Conservation (phyloP, 2,113 vertebrate species). For the Etheostoma cragini region DNA sequence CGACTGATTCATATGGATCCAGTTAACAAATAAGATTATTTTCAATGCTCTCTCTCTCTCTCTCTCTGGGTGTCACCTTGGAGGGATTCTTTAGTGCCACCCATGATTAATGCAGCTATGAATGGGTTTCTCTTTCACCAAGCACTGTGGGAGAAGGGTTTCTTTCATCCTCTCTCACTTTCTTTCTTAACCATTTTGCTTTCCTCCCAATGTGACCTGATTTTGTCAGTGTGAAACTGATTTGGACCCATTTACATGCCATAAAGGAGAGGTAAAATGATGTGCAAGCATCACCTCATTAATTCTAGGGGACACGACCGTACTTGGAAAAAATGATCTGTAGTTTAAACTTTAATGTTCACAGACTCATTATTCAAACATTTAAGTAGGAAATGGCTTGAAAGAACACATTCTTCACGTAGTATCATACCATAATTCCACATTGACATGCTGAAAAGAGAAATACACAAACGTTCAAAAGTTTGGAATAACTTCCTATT, state of each 20-base stretch:
- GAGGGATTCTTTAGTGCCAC: conserved; percentile 66
- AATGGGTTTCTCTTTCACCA: conserved; percentile 68
- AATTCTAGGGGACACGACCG: conserved; percentile 28
- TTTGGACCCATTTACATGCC: conserved; percentile 71
- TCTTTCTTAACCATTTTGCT: conserved; percentile 59
- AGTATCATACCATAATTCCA: neutral
- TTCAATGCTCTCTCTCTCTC: conserved; percentile 37
- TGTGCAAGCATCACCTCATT: conserved; percentile 47
- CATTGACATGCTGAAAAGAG: neutral
- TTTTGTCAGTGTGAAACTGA: conserved; percentile 72
- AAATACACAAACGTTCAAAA: neutral
- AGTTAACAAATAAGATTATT: conserved; percentile 26
- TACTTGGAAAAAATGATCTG: conserved; percentile 9
- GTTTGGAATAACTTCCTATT: neutral
- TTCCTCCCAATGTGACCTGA: conserved; percentile 65
- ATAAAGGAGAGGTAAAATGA: conserved; percentile 55
- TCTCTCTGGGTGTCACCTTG: conserved; percentile 40
- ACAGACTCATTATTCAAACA: conserved; percentile 6
- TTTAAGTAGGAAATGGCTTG: neutral
- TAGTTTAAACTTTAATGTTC: conserved; percentile 11
- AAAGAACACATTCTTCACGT: neutral
- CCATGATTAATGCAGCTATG: conserved; percentile 76
- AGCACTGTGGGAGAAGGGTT: conserved; percentile 57
- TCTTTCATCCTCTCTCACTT: conserved; percentile 36
- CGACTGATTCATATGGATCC: conserved; percentile 30